phyloP scores from a whole-genome alignment of 2,113 vertebrate species.

The Cottus gobio region DNA sequence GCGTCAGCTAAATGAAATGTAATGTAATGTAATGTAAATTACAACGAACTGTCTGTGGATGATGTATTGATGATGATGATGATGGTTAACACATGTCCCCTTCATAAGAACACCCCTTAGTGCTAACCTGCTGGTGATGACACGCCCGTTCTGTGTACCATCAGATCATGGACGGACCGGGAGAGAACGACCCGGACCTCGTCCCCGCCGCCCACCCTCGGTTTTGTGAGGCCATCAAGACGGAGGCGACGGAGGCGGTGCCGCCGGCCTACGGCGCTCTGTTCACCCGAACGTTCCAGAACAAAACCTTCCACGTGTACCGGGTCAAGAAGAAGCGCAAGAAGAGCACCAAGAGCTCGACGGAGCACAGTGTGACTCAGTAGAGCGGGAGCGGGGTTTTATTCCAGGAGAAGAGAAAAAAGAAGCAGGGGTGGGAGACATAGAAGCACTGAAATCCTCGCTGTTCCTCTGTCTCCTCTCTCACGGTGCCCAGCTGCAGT shows the following conservation, averaged over 20 bases:
- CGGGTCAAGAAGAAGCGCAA: slow-evolving; percentile 83
- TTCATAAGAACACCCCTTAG: neutral
- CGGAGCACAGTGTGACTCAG: slow-evolving; percentile 39
- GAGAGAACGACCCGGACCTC: slow-evolving; percentile 90
- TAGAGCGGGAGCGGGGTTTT: slow-evolving; percentile 30
- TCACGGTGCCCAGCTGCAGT: slow-evolving; percentile 45
- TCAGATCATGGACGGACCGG: slow-evolving; percentile 94
- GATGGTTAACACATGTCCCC: neutral
- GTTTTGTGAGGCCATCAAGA: slow-evolving; percentile 94
- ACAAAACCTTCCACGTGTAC: slow-evolving; percentile 97
- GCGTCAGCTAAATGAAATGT: no score
- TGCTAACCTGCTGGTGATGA: neutral
- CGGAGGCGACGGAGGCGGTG: slow-evolving; percentile 81
- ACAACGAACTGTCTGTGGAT: no score
- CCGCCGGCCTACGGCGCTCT: slow-evolving; percentile 80
- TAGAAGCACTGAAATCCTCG: slow-evolving; percentile 25
- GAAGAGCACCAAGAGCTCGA: slow-evolving; percentile 65
- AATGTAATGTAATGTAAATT: no score
- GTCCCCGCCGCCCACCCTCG: slow-evolving; percentile 86
- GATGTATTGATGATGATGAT: slow-evolving; percentile 4
- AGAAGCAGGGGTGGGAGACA: slow-evolving; percentile 30
- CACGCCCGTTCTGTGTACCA: neutral
- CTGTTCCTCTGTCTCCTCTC: slow-evolving; percentile 45
- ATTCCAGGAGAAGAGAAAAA: neutral
- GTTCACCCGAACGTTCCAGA: slow-evolving; percentile 92